Percentiles rank a stretch among this genome's conserved stretches.
Conservation (phyloP, 1,140 invertebrate genomes). For the Melanaphis sacchari region DNA sequence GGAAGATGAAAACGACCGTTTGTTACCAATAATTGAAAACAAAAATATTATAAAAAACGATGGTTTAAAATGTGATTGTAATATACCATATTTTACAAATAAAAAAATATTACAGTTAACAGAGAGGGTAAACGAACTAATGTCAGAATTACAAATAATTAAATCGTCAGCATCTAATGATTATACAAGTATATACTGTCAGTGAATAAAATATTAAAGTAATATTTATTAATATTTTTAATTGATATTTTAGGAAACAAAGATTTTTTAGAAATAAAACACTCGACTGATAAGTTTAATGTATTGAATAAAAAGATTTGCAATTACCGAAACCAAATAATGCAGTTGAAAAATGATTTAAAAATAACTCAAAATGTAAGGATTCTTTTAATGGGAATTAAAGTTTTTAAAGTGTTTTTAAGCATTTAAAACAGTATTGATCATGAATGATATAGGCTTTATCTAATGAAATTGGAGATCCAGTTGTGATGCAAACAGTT, state of each 20-base stretch:
- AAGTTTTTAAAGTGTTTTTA: too few species aligned
- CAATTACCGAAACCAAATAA: conserved; percentile 31
- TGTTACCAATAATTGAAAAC: not conserved
- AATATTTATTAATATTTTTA: not conserved
- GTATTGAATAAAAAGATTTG: conserved; percentile 16
- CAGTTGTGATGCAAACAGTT: not conserved
- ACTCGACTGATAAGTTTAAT: not conserved
- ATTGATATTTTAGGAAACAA: not conserved
- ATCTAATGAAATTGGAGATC: conserved; percentile 28
- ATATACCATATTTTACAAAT: not conserved
- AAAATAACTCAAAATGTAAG: conserved; percentile 33
- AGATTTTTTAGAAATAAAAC: not conserved
- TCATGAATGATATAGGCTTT: conserved; percentile 22
- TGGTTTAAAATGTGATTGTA: not conserved
- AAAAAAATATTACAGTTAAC: conserved; percentile 40
- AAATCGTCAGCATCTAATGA: not conserved
- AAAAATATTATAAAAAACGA: not conserved
- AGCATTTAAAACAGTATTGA: not conserved
- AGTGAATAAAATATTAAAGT: not conserved
- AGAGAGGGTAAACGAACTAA: not conserved
- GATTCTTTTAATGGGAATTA: not conserved
- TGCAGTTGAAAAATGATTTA: conserved; percentile 42
- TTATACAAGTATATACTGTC: not conserved
- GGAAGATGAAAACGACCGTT: conserved; percentile 33
- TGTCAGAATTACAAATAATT: conserved; percentile 13